Conservation (phyloP, 2,113 vertebrate species). For the Canis aureus region DNA sequence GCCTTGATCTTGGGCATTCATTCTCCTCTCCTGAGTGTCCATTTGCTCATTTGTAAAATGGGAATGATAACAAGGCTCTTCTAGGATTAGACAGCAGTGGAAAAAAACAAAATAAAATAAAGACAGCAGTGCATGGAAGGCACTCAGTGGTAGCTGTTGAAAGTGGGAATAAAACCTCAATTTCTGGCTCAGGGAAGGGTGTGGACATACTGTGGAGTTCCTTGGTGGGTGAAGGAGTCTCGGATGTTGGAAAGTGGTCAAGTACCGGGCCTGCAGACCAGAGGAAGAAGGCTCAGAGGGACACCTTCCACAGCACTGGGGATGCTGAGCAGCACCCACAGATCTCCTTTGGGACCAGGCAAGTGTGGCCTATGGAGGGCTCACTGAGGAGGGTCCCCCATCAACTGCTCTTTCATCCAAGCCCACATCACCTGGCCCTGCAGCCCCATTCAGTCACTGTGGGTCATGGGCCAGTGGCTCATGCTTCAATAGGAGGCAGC, state of each 20-base stretch:
- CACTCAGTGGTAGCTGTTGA: not conserved
- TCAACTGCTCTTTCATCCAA: not conserved
- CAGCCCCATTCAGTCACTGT: too few species aligned
- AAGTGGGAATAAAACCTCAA: not conserved
- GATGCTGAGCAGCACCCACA: not conserved
- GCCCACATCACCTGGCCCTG: not conserved
- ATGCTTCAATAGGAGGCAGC: accelerated
- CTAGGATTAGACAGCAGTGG: not conserved
- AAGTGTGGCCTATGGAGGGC: not conserved
- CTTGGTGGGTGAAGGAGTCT: not conserved
- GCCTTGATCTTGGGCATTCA: not conserved
- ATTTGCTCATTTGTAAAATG: not conserved
- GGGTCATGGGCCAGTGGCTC: not conserved
- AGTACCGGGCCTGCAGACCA: not conserved
- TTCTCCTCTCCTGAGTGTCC: not conserved
- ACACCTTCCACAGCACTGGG: not conserved
- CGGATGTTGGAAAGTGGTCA: not conserved
- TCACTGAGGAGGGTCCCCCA: not conserved
- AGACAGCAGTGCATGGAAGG: not conserved
- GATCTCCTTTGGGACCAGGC: not conserved
- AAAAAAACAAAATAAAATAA: not conserved
- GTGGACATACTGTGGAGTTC: not conserved
- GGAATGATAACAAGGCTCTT: not conserved
- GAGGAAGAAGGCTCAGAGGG: not conserved
- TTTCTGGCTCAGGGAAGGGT: not conserved